phyloP scores from a whole-genome alignment of 2,888 invertebrate species.

The Ichneumon xanthorius region DNA sequence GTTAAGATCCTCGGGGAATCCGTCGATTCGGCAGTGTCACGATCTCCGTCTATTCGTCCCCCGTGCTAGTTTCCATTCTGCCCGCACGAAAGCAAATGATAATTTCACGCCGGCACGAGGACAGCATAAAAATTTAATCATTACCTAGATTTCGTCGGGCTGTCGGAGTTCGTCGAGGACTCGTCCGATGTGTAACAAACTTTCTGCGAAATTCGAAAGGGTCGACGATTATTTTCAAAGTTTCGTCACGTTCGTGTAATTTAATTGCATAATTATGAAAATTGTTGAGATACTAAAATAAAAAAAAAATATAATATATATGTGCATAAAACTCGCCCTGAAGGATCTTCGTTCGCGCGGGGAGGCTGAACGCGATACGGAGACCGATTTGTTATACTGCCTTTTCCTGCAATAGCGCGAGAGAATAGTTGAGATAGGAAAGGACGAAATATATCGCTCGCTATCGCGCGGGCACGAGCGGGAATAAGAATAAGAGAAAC shows the following conservation, averaged over 20 bases:
- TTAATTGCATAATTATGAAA: constrained; percentile 40
- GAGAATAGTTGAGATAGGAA: not conserved
- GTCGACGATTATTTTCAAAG: not conserved
- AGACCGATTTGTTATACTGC: constrained; percentile 71
- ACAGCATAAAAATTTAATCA: not conserved
- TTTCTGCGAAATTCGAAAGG: constrained; percentile 53
- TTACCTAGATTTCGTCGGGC: constrained; percentile 68
- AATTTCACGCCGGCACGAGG: not conserved
- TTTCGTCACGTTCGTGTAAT: constrained; percentile 11
- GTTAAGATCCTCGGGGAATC: not conserved
- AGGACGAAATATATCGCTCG: not conserved
- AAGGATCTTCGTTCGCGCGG: constrained; percentile 68
- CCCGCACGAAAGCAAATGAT: not conserved
- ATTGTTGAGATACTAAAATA: constrained; percentile 4
- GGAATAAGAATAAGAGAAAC: not conserved
- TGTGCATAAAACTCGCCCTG: constrained; percentile 64
- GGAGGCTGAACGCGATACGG: constrained; percentile 69
- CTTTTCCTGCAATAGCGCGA: constrained; percentile 65
- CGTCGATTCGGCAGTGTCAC: constrained; percentile 18
- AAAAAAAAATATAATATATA: not conserved
- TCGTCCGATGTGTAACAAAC: constrained; percentile 73
- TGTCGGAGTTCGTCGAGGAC: constrained; percentile 72
- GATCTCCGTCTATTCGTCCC: constrained; percentile 17
- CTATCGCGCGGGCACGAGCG: not conserved
- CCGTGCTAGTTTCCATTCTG: constrained; percentile 36